Evolutionary conservation across 2,113 vertebrate genomes (phyloP).

Genomic region (Lota lota): DNA sequence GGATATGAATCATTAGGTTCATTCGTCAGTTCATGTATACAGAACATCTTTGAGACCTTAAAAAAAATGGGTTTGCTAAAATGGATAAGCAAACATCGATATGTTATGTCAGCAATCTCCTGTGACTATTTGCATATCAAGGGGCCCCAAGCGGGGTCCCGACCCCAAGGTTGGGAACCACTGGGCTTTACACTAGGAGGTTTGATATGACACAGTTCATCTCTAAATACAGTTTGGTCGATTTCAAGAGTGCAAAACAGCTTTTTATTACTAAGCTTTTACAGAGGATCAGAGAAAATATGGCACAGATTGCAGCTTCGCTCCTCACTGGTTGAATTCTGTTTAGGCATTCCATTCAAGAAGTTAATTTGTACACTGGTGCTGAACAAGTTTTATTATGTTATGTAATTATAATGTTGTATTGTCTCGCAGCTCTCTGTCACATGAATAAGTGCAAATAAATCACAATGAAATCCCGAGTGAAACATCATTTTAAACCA

Average conservation of each 20-base stretch:
- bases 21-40: too few relatives aligned
- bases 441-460: constrained; percentile 72
- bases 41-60: too few relatives aligned
- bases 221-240: background rate
- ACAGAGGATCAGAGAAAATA: background rate
- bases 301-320: constrained; percentile 17
- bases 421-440: constrained; percentile 55
- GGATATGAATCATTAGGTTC: too few relatives aligned
- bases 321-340: constrained; percentile 5
- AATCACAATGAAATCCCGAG: constrained; percentile 52
- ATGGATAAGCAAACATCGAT: background rate
- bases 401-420: constrained; percentile 36
- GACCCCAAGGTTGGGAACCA: too few relatives aligned
- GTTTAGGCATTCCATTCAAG: constrained; percentile 15
- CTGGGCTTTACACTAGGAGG: too few relatives aligned
- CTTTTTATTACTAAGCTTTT: background rate
- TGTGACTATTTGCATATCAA: background rate
- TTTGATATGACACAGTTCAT: background rate
- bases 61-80: background rate
- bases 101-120: background rate
- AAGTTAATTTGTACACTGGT: constrained; percentile 46
- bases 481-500: background rate
- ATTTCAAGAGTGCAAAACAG: background rate
- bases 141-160: too few relatives aligned
- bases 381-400: constrained; percentile 42